Conservation (phyloP, 2,113 vertebrate genomes). For the Sisor rabdophorus region DNA sequence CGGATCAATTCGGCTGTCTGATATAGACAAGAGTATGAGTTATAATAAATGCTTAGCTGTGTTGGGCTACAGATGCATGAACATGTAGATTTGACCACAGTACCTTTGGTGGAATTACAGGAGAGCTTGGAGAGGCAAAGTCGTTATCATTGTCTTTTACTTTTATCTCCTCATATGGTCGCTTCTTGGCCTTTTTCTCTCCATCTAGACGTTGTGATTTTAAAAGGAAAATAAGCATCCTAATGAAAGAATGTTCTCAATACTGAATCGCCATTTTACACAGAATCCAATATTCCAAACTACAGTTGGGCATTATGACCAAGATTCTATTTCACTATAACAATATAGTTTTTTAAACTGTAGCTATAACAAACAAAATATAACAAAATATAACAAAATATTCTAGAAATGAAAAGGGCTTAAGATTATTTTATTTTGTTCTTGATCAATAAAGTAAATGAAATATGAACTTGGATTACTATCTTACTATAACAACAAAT, state of each 20-base stretch:
- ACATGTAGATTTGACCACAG: background rate
- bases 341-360: too few species aligned
- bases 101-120: constrained; percentile 91
- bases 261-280: background rate
- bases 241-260: background rate
- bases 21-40: constrained; percentile 19
- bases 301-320: too few species aligned
- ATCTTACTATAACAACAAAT: too few species aligned
- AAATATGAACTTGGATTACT: too few species aligned
- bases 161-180: constrained; percentile 88
- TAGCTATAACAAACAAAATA: too few species aligned
- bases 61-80: background rate
- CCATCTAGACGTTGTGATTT: constrained; percentile 55
- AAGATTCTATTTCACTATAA: too few species aligned
- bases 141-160: constrained; percentile 82
- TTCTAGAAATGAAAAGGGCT: too few species aligned
- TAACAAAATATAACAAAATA: too few species aligned
- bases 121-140: constrained; percentile 83
- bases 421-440: too few species aligned
- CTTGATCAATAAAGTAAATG: too few species aligned
- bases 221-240: background rate
- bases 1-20: constrained; percentile 94
- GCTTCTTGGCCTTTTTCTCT: constrained; percentile 85
- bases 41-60: background rate
- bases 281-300: background rate